Percentiles rank a stretch among this genome's conserved stretches.
Evolutionary conservation across 2,113 vertebrate genomes (phyloP).

Genomic region (Spea multiplicata): DNA sequence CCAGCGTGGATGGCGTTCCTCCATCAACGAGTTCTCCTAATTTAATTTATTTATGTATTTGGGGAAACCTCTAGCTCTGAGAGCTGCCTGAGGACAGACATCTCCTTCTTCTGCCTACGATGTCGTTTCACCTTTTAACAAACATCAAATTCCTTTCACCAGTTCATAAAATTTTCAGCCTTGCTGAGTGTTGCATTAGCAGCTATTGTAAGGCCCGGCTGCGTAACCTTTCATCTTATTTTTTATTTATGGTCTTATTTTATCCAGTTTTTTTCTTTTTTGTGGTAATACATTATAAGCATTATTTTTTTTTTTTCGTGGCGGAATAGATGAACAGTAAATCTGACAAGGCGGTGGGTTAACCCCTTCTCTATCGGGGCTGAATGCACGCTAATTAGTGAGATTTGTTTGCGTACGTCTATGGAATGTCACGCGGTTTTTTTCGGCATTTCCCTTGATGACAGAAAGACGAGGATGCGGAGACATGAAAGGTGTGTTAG

Average conservation of each 20-base stretch:
- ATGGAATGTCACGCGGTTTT: background rate
- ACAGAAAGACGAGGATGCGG: background rate
- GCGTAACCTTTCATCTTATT: slow-evolving; percentile 3
- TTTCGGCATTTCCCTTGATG: background rate
- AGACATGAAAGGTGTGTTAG: slow-evolving; percentile 7
- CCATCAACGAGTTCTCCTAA: background rate
- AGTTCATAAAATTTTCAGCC: slow-evolving; percentile 20
- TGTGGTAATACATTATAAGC: background rate
- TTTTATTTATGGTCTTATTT: slow-evolving; percentile 24
- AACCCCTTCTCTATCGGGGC: background rate
- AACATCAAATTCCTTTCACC: slow-evolving; percentile 32
- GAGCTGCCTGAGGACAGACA: slow-evolving; percentile 10
- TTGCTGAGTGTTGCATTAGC: slow-evolving; percentile 18
- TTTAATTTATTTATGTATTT: background rate
- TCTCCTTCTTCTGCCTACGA: background rate
- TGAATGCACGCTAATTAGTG: background rate
- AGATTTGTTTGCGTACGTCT: background rate
- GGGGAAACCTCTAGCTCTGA: background rate
- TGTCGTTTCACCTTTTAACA: slow-evolving; percentile 16
- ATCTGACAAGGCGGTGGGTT: background rate
- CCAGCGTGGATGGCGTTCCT: too few relatives aligned
- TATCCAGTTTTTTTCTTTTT: background rate
- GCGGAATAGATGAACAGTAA: background rate
- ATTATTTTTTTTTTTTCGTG: background rate
- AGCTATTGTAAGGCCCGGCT: slow-evolving; percentile 5